Conservation (phyloP, 2,797 vertebrate genomes). For the Taenioides sp. region DNA sequence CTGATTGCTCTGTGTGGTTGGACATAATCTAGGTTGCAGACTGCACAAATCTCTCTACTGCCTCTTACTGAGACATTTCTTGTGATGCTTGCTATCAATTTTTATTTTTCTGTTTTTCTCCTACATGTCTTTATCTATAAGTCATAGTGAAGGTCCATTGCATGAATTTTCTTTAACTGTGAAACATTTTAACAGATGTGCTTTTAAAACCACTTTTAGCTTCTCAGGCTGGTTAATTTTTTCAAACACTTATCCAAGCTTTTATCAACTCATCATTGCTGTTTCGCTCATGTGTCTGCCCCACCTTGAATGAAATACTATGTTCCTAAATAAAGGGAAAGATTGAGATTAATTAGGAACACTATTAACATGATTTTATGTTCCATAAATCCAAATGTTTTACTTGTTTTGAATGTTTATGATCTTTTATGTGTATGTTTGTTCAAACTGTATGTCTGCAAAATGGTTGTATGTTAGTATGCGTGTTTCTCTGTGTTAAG, state of each 20-base stretch:
- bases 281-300: conserved; percentile 20
- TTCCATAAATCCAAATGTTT: conserved; percentile 40
- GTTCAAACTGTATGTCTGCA: conserved; percentile 54
- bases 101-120: conserved; percentile 14
- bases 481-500: conserved; percentile 50
- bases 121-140: conserved; percentile 14
- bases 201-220: conserved; percentile 52
- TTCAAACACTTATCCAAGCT: conserved; percentile 14
- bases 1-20: conserved; percentile 63
- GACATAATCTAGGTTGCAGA: conserved; percentile 17
- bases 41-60: conserved; percentile 5
- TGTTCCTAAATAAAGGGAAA: conserved; percentile 65
- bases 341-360: conserved; percentile 44
- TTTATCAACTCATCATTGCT: conserved; percentile 24
- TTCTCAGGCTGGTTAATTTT: neutral
- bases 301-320: conserved; percentile 26
- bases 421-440: conserved; percentile 44
- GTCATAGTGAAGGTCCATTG: conserved; percentile 24
- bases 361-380: conserved; percentile 56
- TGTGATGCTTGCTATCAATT: conserved; percentile 13
- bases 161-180: conserved; percentile 32
- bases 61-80: conserved; percentile 11
- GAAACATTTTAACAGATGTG: conserved; percentile 13
- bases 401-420: conserved; percentile 50
- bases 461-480: conserved; percentile 33